A percentile compares a stretch with the other conserved stretches of the same genome.
These are phyloP conservation scores for Cyclophora albipunctata DNA, from an alignment of 2,888 invertebrate genomes.

Conservation along the genomic window DNA sequence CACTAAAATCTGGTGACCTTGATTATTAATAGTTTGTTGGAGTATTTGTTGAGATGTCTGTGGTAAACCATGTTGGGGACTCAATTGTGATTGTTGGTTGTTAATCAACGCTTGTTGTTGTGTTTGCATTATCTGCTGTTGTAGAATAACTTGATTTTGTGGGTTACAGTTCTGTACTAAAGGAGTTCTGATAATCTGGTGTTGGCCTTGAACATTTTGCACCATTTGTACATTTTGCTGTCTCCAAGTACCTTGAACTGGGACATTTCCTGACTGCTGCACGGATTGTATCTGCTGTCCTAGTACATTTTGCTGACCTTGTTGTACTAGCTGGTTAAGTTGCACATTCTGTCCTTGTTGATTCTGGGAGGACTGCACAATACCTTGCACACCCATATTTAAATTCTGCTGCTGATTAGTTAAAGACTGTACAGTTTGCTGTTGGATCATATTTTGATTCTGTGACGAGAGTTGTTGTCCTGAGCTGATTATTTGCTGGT, in stretches of 20 bases:
- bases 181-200: slow-evolving; percentile 67
- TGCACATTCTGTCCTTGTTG: slow-evolving; percentile 55
- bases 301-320: slow-evolving; percentile 51
- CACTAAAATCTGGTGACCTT: slow-evolving; percentile 69
- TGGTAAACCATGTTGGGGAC: slow-evolving; percentile 72
- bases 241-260: slow-evolving; percentile 60
- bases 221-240: slow-evolving; percentile 72
- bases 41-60: slow-evolving; percentile 76
- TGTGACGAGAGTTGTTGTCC: slow-evolving; percentile 65
- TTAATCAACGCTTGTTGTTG: slow-evolving; percentile 64
- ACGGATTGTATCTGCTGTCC: slow-evolving; percentile 71
- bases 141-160: slow-evolving; percentile 71
- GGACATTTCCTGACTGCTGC: slow-evolving; percentile 53
- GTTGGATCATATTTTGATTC: slow-evolving; percentile 57
- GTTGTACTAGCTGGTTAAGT: slow-evolving; percentile 57
- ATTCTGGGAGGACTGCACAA: slow-evolving; percentile 56
- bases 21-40: slow-evolving; percentile 69
- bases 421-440: slow-evolving; percentile 61
- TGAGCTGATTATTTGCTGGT: slow-evolving; percentile 64
- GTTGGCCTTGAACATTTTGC: slow-evolving; percentile 70
- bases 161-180: slow-evolving; percentile 63
- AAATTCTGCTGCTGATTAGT: slow-evolving; percentile 63
- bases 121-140: slow-evolving; percentile 76
- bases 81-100: slow-evolving; percentile 63
- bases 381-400: slow-evolving; percentile 63